A percentile compares a stretch with the other conserved stretches of the same genome.
Conservation (phyloP, 1,140 invertebrate genomes). For the Bicyclus anynana region DNA sequence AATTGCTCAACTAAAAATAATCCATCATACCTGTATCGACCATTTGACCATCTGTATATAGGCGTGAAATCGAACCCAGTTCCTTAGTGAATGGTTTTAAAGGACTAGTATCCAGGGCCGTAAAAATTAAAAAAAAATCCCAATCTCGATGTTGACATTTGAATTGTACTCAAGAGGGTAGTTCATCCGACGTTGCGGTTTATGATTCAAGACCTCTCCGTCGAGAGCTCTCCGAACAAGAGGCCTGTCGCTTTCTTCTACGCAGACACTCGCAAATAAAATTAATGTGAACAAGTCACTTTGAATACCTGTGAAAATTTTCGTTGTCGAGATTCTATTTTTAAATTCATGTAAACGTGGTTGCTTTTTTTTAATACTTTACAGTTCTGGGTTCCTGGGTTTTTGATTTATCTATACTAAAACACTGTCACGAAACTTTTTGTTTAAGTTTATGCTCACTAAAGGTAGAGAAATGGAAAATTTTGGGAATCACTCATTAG, state of each 20-base stretch:
- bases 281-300: not conserved
- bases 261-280: not conserved
- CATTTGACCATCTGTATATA: too few relatives aligned
- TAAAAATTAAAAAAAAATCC: not conserved
- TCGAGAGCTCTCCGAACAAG: not conserved
- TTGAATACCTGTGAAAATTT: not conserved
- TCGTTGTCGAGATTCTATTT: not conserved
- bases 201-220: not conserved
- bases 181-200: constrained; percentile 5
- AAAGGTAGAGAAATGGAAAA: too few relatives aligned
- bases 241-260: not conserved
- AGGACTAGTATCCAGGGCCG: not conserved
- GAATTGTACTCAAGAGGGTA: constrained; percentile 1
- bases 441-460: too few relatives aligned
- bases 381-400: not conserved
- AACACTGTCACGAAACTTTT: too few relatives aligned
- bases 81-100: too few relatives aligned
- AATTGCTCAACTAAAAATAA: too few relatives aligned
- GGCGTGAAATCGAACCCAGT: too few relatives aligned
- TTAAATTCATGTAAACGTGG: too few relatives aligned
- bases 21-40: too few relatives aligned
- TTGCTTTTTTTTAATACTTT: too few relatives aligned
- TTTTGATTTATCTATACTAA: too few relatives aligned
- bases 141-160: constrained; percentile 1
- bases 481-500: too few relatives aligned